A percentile compares a stretch with the other conserved stretches of the same genome.
phyloP scores from a whole-genome alignment of 2,888 invertebrate species.

The Amorpha juglandis region DNA sequence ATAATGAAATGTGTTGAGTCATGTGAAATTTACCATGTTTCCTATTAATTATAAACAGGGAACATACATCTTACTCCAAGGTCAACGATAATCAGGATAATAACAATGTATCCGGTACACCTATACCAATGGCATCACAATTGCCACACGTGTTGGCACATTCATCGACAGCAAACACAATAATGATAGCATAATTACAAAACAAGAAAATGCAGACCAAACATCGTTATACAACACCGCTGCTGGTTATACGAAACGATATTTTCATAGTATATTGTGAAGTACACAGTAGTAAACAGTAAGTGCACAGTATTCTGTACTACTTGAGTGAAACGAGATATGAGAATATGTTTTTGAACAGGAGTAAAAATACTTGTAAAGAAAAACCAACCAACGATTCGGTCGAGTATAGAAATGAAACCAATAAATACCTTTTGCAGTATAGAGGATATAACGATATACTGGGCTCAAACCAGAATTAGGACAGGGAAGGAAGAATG shows the following conservation, averaged over 20 bases:
- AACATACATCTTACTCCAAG: constrained; percentile 3
- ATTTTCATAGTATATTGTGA: background rate
- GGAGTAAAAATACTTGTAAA: no score
- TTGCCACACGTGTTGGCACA: constrained; percentile 29
- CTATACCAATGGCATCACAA: constrained; percentile 26
- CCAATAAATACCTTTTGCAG: no score
- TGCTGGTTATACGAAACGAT: constrained; percentile 1
- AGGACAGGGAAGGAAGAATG: no score
- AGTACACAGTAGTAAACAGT: no score
- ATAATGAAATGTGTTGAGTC: background rate
- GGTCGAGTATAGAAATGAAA: no score
- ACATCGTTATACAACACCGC: constrained; percentile 7
- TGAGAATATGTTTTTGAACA: background rate
- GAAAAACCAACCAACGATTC: no score
- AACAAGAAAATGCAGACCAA: constrained; percentile 15
- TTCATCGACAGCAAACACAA: constrained; percentile 22
- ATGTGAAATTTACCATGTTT: constrained; percentile 6
- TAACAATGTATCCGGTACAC: constrained; percentile 34
- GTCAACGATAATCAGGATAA: constrained; percentile 31
- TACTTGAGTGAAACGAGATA: background rate
- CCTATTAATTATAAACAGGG: constrained; percentile 1
- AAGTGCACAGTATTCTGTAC: no score
- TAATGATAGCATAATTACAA: constrained; percentile 10
- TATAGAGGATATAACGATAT: no score
- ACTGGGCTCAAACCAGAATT: no score